A percentile compares a stretch with the other conserved stretches of the same genome.
Evolutionary conservation across 2,113 vertebrate genomes (phyloP).

Genomic region (Podocnemis expansa): DNA sequence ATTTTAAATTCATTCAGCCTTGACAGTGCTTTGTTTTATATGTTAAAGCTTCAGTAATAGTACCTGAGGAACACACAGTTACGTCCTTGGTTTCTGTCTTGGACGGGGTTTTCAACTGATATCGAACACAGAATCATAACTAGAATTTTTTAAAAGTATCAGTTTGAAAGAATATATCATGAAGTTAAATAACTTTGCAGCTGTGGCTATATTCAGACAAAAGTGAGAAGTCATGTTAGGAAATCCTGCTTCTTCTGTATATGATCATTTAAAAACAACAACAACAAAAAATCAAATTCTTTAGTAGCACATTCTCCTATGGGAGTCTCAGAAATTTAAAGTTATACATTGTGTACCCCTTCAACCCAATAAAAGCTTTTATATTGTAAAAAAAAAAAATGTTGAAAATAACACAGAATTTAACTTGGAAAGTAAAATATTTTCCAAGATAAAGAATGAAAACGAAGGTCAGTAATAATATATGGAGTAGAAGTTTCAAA

Average conservation of each 20-base stretch:
- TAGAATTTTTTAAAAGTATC: not conserved
- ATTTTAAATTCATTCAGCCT: not conserved
- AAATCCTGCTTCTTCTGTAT: not conserved
- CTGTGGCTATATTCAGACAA: not conserved
- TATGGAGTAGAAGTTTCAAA: slow-evolving; percentile 17
- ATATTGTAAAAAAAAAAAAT: slow-evolving; percentile 12
- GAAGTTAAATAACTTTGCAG: not conserved
- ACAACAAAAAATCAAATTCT: not conserved
- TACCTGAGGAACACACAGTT: not conserved
- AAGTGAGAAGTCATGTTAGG: not conserved
- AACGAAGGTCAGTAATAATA: slow-evolving; percentile 37
- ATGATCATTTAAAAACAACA: slow-evolving; percentile 42
- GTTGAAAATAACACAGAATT: slow-evolving; percentile 54
- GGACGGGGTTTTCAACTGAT: not conserved
- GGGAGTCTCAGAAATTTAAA: slow-evolving; percentile 37
- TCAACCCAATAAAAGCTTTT: slow-evolving; percentile 9
- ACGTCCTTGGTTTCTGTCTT: not conserved
- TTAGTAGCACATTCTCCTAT: slow-evolving; percentile 10
- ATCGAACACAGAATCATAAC: not conserved
- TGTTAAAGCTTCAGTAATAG: not conserved
- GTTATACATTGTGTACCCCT: slow-evolving; percentile 4
- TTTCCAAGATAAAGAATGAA: slow-evolving; percentile 46
- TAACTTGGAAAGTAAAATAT: slow-evolving; percentile 33
- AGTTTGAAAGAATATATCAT: not conserved
- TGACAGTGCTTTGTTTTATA: not conserved